Percentiles rank a stretch among this genome's conserved stretches.
phyloP scores from a whole-genome alignment of 2,797 vertebrate genomes.

The Neostethus bicornis region DNA sequence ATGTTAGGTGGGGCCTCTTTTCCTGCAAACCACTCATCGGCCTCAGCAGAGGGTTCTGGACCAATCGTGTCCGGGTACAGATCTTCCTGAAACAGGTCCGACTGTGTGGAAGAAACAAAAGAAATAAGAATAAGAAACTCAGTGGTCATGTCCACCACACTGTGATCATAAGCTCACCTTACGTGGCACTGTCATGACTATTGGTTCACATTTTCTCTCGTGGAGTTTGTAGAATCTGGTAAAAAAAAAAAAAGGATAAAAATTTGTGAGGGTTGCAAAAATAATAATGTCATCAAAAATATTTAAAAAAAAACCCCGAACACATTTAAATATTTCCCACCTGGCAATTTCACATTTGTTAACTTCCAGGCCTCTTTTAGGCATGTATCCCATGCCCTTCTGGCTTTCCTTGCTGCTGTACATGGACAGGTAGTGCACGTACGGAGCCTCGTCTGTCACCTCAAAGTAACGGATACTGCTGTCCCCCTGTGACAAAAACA shows the following conservation, averaged over 20 bases:
- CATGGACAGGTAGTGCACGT: slow-evolving; percentile 89
- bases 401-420: slow-evolving; percentile 92
- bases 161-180: slow-evolving; percentile 77
- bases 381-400: slow-evolving; percentile 93
- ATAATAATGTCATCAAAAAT: not conserved
- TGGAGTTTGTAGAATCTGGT: slow-evolving; percentile 92
- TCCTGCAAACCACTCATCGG: slow-evolving; percentile 81
- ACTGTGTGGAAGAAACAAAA: slow-evolving; percentile 55
- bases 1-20: slow-evolving; percentile 73
- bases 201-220: slow-evolving; percentile 89
- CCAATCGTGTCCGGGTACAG: slow-evolving; percentile 82
- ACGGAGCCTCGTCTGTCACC: slow-evolving; percentile 89
- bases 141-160: not conserved
- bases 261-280: not conserved
- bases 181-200: slow-evolving; percentile 91
- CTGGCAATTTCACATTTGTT: slow-evolving; percentile 94
- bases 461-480: slow-evolving; percentile 94
- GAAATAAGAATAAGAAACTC: not conserved
- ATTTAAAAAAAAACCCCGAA: not conserved
- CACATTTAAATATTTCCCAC: slow-evolving; percentile 53
- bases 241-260: too few relatives aligned
- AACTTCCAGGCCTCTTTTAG: slow-evolving; percentile 91
- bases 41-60: slow-evolving; percentile 80
- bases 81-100: slow-evolving; percentile 84
- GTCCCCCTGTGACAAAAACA: slow-evolving; percentile 82